Evolutionary conservation across 2,888 invertebrate species (phyloP), one percentile per base, ranked within the genome.

Genomic region (Plebejus argus): DNA sequence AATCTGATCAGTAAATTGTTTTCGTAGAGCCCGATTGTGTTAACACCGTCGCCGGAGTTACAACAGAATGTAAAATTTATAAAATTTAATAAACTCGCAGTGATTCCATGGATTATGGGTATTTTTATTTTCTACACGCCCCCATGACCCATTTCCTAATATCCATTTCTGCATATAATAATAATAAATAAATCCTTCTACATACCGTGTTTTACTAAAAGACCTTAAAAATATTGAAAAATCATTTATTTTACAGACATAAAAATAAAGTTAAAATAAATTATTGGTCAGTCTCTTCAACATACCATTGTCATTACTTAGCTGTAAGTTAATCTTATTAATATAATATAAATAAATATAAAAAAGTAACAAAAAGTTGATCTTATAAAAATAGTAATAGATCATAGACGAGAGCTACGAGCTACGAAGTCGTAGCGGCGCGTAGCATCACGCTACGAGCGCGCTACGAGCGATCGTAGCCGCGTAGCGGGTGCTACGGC

Each of bases 31-130:
- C 85, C 84, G 82, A 85, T 91, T 88, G 86, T 87, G 88, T 90
- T 89, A 86, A 84, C 85, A 86, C 86, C 86, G 86, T 90, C 89
- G 89, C 84, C 88, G 87, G 85, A 87, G 87, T 86, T 89, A 86
- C 88, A 89, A 89, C 91, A 90, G 89, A 92, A 93, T 91, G 88
- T 89, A 94, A 93, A 93, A 93, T 90, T 90, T 91, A 93, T 92
- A 88, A 91, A 93, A 84, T 82, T 84, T 79, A 84, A 93, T 94
- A 94, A 94, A 94, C 92, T 94, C 93, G 91, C 93, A 92, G 93
- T 93, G 94, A 94, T 94, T 94, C 94, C 94, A 94, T 91, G 93
- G 89, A 92, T 80, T 79, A 84, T 77, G 84, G 81, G 86, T 83
- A 82, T 88, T 91, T 91, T 90, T 86, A 89, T 90, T 90, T 78